Evolutionary conservation across 2,113 vertebrate genomes (phyloP).

Genomic region (Deroptyus accipitrinus): DNA sequence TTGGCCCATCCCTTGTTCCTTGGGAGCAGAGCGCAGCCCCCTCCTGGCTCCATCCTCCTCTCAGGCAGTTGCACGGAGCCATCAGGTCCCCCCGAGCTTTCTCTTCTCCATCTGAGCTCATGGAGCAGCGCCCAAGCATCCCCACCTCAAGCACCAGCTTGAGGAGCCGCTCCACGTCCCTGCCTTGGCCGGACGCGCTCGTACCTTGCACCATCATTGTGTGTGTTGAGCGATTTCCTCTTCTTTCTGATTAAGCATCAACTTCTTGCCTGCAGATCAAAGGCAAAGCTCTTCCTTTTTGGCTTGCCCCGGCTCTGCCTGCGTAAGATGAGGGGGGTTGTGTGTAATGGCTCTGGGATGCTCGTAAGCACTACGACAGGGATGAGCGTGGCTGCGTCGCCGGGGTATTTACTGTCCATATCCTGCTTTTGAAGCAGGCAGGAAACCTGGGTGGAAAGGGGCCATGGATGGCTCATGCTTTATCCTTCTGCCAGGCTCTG

Average conservation of each 20-base stretch:
- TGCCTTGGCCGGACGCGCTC: background rate
- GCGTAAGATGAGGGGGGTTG: background rate
- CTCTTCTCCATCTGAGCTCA: too few relatives aligned
- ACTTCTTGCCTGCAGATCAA: background rate
- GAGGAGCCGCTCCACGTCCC: rapidly evolving
- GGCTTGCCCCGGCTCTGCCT: background rate
- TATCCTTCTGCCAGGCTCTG: background rate
- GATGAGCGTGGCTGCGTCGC: background rate
- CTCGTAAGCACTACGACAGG: background rate
- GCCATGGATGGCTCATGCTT: background rate
- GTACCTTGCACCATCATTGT: background rate
- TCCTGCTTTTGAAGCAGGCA: slow-evolving; percentile 14
- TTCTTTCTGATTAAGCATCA: background rate
- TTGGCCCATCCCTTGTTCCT: too few relatives aligned
- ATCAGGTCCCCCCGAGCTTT: background rate
- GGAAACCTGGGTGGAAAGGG: background rate
- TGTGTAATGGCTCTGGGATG: background rate
- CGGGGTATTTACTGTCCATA: background rate
- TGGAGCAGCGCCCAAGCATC: background rate
- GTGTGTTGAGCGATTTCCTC: background rate
- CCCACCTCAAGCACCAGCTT: rapidly evolving
- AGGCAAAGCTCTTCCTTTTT: slow-evolving; percentile 12
- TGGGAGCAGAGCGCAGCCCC: too few relatives aligned
- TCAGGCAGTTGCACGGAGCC: background rate
- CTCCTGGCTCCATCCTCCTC: background rate